Percentiles rank a stretch among this genome's conserved stretches.
Evolutionary conservation across 2,113 vertebrate genomes (phyloP).

Genomic region (human (Homo sapiens)): DNA sequence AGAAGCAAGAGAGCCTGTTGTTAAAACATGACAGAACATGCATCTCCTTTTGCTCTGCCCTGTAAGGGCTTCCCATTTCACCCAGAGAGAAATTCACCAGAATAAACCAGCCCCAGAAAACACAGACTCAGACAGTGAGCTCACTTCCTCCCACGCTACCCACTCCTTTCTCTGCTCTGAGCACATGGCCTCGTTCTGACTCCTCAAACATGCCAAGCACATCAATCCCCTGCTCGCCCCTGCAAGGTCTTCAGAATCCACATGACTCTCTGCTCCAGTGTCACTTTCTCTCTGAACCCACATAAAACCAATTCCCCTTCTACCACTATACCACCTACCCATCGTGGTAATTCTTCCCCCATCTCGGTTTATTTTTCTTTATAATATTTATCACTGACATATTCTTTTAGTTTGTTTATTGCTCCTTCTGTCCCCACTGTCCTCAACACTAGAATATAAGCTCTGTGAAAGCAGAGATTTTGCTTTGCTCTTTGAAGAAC

Average conservation of each 20-base stretch:
- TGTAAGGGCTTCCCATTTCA: conserved; percentile 43
- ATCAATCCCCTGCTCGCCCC: neutral
- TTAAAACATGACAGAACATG: neutral
- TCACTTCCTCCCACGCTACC: conserved; percentile 55
- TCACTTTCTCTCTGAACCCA: neutral
- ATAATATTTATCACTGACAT: neutral
- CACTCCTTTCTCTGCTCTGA: neutral
- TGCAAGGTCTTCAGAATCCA: neutral
- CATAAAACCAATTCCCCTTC: neutral
- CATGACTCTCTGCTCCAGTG: neutral
- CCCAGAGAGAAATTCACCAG: neutral
- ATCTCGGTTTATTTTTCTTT: neutral
- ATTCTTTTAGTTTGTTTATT: neutral
- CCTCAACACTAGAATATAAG: neutral
- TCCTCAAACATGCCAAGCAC: neutral
- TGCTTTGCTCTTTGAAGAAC: neutral
- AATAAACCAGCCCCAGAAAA: conserved; percentile 22
- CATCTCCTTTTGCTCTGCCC: neutral
- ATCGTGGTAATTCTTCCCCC: neutral
- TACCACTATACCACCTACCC: neutral
- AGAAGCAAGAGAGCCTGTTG: neutral
- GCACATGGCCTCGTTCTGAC: neutral
- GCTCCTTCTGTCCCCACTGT: neutral
- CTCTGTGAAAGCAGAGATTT: neutral
- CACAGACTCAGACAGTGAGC: conserved; percentile 52